phyloP scores from a whole-genome alignment of 2,113 vertebrate species.

The Gulo gulo region DNA sequence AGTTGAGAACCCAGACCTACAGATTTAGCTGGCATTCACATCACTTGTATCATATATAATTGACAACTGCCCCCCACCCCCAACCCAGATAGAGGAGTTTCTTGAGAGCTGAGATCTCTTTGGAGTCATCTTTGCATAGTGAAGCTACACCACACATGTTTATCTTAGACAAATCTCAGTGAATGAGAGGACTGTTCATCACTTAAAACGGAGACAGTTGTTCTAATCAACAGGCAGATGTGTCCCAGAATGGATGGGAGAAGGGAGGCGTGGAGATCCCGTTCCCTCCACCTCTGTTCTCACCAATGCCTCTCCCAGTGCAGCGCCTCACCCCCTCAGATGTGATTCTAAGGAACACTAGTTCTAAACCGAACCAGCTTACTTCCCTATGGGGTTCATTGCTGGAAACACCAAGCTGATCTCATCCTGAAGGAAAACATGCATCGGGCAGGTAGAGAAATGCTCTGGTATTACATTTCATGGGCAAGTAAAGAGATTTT shows the following conservation, averaged over 20 bases:
- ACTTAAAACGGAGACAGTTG: not conserved
- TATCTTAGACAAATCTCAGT: conserved; percentile 14
- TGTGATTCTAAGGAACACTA: not conserved
- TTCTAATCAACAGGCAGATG: not conserved
- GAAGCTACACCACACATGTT: not conserved
- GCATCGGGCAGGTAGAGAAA: not conserved
- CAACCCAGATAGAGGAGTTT: not conserved
- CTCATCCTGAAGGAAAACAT: not conserved
- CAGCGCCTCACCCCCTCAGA: not conserved
- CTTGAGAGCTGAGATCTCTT: not conserved
- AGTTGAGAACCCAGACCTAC: not conserved
- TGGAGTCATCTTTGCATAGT: not conserved
- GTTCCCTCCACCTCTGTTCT: not conserved
- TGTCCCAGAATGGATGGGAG: not conserved
- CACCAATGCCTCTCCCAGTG: not conserved
- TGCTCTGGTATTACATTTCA: not conserved
- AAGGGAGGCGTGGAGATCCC: not conserved
- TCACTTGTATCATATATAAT: not conserved
- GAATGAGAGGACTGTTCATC: not conserved
- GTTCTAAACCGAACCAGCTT: not conserved
- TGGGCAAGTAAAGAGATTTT: not conserved
- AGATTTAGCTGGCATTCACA: too few species aligned
- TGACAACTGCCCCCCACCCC: not conserved
- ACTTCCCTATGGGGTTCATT: not conserved
- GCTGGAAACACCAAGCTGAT: not conserved